Evolutionary conservation across 2,888 invertebrate species (phyloP).

Genomic region (Sarcophaga subvicina): DNA sequence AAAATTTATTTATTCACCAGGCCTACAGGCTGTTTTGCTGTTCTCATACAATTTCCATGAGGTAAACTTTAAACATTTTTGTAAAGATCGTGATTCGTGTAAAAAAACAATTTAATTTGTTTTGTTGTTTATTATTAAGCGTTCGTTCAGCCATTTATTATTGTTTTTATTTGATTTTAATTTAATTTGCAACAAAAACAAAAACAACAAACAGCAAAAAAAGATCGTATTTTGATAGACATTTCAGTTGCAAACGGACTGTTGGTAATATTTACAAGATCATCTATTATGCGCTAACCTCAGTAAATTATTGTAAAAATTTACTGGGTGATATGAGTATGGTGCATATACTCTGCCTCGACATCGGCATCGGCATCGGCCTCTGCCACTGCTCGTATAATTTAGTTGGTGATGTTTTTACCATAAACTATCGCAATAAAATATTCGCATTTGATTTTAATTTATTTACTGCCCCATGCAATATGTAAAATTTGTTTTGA

Average conservation of each 20-base stretch:
- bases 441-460: constrained; percentile 30
- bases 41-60: neutral
- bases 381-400: neutral
- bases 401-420: neutral
- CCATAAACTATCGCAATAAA: neutral
- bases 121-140: constrained; percentile 51
- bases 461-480: constrained; percentile 1
- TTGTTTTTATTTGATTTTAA: constrained; percentile 66
- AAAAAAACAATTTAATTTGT: neutral
- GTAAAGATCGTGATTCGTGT: neutral
- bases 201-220: neutral
- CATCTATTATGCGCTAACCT: constrained; percentile 59
- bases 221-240: constrained; percentile 54
- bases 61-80: constrained; percentile 35
- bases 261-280: constrained; percentile 49
- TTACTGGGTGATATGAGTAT: constrained; percentile 39
- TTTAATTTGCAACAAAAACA: constrained; percentile 17
- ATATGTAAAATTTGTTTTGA: neutral
- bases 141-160: constrained; percentile 59
- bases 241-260: constrained; percentile 13
- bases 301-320: constrained; percentile 58
- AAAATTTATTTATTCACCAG: neutral
- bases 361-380: too few relatives aligned
- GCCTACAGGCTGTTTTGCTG: neutral
- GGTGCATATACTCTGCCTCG: neutral